Conservation (phyloP, 2,797 vertebrate genomes). For the Myiothlypis coronata region DNA sequence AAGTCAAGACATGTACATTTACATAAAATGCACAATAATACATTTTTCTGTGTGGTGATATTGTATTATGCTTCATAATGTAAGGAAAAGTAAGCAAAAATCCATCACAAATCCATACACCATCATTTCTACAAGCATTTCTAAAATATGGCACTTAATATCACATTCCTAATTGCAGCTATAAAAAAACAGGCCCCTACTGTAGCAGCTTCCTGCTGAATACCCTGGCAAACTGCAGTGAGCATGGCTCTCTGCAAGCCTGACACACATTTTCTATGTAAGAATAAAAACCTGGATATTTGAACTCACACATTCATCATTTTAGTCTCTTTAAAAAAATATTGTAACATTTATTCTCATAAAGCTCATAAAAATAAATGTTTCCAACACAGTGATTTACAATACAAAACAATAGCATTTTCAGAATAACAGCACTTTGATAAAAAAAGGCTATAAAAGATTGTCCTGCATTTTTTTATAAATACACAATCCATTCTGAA, state of each 20-base stretch:
- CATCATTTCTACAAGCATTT: background rate
- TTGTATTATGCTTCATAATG: background rate
- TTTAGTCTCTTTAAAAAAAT: background rate
- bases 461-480: background rate
- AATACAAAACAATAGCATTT: background rate
- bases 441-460: background rate
- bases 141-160: background rate
- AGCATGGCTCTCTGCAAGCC: background rate
- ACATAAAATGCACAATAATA: background rate
- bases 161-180: background rate
- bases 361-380: slow-evolving; percentile 4
- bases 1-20: background rate
- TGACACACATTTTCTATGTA: background rate
- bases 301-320: background rate
- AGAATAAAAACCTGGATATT: background rate
- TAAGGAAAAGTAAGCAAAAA: background rate
- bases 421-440: background rate
- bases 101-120: background rate
- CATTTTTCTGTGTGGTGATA: background rate
- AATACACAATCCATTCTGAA: background rate
- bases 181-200: background rate
- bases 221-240: background rate
- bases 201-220: background rate
- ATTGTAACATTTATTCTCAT: background rate
- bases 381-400: background rate